These are phyloP conservation scores for Lepetodrilus schrolli DNA, from an alignment of 2,888 invertebrate genomes.

Conservation along the genomic window DNA sequence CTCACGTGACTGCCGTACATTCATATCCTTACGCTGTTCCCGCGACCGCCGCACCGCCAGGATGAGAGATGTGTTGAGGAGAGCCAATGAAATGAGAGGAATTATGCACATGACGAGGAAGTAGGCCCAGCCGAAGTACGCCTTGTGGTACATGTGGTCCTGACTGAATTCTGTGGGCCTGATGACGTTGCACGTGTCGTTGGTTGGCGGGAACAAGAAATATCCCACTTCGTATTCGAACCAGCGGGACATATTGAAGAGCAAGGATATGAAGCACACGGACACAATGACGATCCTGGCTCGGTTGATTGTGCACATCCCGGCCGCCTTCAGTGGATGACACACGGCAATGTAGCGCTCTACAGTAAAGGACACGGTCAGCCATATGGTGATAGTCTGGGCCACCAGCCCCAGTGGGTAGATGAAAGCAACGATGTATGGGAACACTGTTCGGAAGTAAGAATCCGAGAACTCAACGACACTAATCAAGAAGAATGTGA, in stretches of 20 bases:
- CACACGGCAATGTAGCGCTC: conserved; percentile 91
- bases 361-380: conserved; percentile 82
- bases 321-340: conserved; percentile 87
- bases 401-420: conserved; percentile 88
- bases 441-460: conserved; percentile 55
- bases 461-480: conserved; percentile 55
- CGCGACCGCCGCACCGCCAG: conserved; percentile 90
- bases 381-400: conserved; percentile 94
- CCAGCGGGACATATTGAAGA: conserved; percentile 87
- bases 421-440: conserved; percentile 70
- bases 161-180: conserved; percentile 82
- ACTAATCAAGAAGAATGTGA: conserved; percentile 67
- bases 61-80: conserved; percentile 89
- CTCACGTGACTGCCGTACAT: conserved; percentile 91
- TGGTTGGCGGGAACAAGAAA: conserved; percentile 25
- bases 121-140: conserved; percentile 96
- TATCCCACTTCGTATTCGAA: conserved; percentile 75
- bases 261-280: conserved; percentile 86
- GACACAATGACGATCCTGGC: conserved; percentile 89
- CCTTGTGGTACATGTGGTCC: conserved; percentile 82
- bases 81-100: conserved; percentile 90
- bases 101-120: conserved; percentile 94
- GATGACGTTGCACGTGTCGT: conserved; percentile 35
- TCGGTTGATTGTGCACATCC: conserved; percentile 91
- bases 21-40: conserved; percentile 90